Base-by-base conservation (phyloP, 2,888 invertebrate species). In the Nebria brevicollis region DNA sequence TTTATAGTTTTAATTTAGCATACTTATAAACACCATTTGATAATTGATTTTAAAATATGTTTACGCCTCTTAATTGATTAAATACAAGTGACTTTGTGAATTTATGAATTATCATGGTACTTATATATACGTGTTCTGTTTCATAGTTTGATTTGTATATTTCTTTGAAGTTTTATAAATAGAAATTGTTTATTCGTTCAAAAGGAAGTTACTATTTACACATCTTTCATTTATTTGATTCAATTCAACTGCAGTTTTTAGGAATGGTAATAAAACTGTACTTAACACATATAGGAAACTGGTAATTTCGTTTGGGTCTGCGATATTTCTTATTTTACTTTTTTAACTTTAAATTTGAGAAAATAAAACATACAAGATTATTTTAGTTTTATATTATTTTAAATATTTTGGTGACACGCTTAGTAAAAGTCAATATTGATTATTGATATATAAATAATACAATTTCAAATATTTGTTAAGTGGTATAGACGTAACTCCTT, bases 131-230 rank as follows among this genome's bases (percentile, higher is more conserved):
- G 26, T 15, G 34, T 34, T 34, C 34, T 34, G 11, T 79, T 54
- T 43, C 43, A 78, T 74, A 34, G 68, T 13, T 11, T 26, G 66
- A 66, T 66, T 26, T 79, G 79, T 79, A 66, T 79, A 74, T 79
- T 79, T 66, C 66, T 79, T 74, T 66, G 42, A n/a, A 43, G 26
- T 74, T 79, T 78, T 79, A 79, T 68, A 79, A 79, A 79, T 79
- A 79, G 79, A 66, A 54, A 26, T 43, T 79, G 79, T 79, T 42
- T 79, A 79, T 75, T 79, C 78, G 41, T 77, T 73, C 73, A 66
- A 66, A 41, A 78, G 78, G 78, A 78, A 78, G 73, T 78, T 13
- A 54, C 64, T 77, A 77, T 78, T 77, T 73, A 72, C 25, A 20
- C 73, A 73, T 73, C 66, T 73, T 73, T 41, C 41, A 15, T 78